Percentiles rank a stretch among this genome's conserved stretches.
These are phyloP conservation scores for Coelopa frigida DNA, from an alignment of 1,140 invertebrate genomes.

Conservation along the genomic window DNA sequence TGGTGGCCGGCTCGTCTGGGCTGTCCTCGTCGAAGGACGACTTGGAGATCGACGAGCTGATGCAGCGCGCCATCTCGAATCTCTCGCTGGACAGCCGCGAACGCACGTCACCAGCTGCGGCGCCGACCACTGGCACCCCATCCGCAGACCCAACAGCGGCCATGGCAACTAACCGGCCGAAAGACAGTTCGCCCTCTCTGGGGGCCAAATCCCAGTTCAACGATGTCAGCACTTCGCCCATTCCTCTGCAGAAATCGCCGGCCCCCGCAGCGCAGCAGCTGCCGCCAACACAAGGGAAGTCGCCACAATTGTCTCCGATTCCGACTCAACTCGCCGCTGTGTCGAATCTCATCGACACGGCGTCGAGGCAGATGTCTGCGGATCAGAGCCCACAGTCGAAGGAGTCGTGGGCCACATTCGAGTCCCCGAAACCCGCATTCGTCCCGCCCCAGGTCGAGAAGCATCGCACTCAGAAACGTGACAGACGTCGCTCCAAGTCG, in stretches of 20 bases:
- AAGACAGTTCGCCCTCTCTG: no score
- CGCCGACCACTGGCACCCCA: constrained; percentile 14
- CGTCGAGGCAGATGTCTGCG: constrained; percentile 34
- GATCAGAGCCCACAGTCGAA: constrained; percentile 6
- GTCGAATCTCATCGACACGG: constrained; percentile 37
- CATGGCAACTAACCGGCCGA: constrained; percentile 4
- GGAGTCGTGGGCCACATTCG: constrained; percentile 43
- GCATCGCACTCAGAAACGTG: constrained; percentile 14
- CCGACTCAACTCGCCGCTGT: constrained; percentile 34
- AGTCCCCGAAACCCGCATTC: constrained; percentile 39
- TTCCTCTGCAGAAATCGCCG: constrained; percentile 36
- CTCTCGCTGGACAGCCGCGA: constrained; percentile 40
- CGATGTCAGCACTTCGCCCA: constrained; percentile 42
- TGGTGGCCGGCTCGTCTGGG: constrained; percentile 17
- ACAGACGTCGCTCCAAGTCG: background rate
- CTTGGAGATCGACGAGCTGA: constrained; percentile 42
- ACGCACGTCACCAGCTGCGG: constrained; percentile 29
- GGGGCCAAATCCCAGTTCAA: constrained; percentile 35
- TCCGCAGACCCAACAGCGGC: constrained; percentile 12
- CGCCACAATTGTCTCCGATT: constrained; percentile 37
- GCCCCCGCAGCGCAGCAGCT: constrained; percentile 18
- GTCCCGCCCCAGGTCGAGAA: constrained; percentile 8
- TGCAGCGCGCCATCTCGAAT: constrained; percentile 43
- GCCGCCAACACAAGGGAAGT: constrained; percentile 12
- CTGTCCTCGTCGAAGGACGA: constrained; percentile 29